phyloP scores from a whole-genome alignment of 1,140 invertebrate genomes.

The Subanguina moxae region DNA sequence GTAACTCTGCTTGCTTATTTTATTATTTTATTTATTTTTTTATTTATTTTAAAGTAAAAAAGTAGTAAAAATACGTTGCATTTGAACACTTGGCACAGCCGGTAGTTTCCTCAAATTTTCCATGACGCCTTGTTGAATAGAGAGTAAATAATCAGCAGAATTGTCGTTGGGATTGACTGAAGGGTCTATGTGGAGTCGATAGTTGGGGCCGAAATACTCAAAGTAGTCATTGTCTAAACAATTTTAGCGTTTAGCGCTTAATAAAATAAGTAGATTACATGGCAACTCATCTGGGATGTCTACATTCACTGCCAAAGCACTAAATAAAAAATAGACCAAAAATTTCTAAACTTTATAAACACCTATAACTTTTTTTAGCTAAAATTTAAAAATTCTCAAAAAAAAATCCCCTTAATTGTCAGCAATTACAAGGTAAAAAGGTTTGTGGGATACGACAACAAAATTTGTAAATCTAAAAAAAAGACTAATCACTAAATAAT shows the following conservation, averaged over 20 bases:
- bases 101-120: slow-evolving; percentile 95
- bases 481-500: too few relatives aligned
- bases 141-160: slow-evolving; percentile 88
- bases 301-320: slow-evolving; percentile 79
- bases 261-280: slow-evolving; percentile 6
- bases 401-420: too few relatives aligned
- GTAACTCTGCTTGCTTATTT: background rate
- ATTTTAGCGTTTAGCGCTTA: background rate
- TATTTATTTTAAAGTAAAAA: background rate
- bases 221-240: slow-evolving; percentile 83
- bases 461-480: too few relatives aligned
- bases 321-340: too few relatives aligned
- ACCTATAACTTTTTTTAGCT: too few relatives aligned
- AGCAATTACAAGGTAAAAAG: too few relatives aligned
- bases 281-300: slow-evolving; percentile 81
- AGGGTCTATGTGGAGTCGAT: slow-evolving; percentile 95
- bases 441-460: background rate
- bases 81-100: slow-evolving; percentile 94
- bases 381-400: too few relatives aligned
- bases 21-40: background rate
- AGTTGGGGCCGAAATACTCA: slow-evolving; percentile 95
- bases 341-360: too few relatives aligned
- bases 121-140: slow-evolving; percentile 66
- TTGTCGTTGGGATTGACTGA: slow-evolving; percentile 99
- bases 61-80: slow-evolving; percentile 67